These are phyloP conservation scores for Nyctibius bracteatus DNA, from an alignment of 2,113 vertebrate genomes.

Conservation along the genomic window DNA sequence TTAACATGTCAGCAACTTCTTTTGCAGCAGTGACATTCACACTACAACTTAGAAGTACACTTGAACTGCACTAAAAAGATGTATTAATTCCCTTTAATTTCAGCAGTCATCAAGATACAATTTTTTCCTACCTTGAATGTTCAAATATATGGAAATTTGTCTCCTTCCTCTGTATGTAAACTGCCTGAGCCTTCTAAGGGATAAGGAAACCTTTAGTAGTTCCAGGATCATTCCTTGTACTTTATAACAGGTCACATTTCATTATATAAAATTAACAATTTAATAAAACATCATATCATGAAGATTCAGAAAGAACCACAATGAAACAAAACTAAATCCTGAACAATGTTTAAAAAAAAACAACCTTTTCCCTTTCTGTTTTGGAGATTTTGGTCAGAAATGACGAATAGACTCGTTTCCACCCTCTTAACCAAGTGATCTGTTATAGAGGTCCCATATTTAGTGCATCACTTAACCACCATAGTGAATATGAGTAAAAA, in stretches of 20 bases:
- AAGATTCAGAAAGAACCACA: not conserved
- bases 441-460: not conserved
- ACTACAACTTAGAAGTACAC: not conserved
- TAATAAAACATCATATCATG: not conserved
- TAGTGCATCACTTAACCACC: not conserved
- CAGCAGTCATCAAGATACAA: not conserved
- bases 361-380: accelerated
- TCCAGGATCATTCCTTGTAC: not conserved
- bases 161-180: not conserved
- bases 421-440: not conserved
- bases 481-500: not conserved
- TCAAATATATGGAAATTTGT: not conserved
- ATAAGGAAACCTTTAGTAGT: not conserved
- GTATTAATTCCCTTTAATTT: not conserved
- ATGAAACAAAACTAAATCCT: not conserved
- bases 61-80: not conserved
- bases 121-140: not conserved
- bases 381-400: not conserved
- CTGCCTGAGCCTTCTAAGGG: not conserved
- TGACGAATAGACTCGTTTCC: accelerated
- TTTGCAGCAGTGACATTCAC: not conserved
- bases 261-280: not conserved
- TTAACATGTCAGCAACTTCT: not conserved
- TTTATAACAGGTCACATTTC: not conserved
- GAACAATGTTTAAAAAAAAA: accelerated